Evolutionary conservation across 1,140 invertebrate genomes (phyloP), one percentile per base, ranked within the genome.

Genomic region (Zaprionus taronus): DNA sequence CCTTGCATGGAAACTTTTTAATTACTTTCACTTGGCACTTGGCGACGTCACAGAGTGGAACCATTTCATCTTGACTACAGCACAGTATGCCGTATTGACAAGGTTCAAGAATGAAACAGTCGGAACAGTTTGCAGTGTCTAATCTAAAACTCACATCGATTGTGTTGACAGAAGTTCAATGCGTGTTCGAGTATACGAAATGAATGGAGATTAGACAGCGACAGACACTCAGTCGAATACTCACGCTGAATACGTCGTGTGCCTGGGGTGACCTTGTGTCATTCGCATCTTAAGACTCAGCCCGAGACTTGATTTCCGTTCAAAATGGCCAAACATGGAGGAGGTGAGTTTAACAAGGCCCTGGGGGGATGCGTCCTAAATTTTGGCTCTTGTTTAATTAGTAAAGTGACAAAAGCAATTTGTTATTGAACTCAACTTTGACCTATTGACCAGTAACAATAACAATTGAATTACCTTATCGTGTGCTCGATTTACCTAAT

Each of bases 331-430:
- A 81, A 24, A n/a, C 41, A 56, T 31, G 15, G 20, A 41, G 24
- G 34, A 38, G 34, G n/a, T 6, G 38, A 41, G 38, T 41, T 41
- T 5, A 71, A 6, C 9, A 4, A 4, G n/a, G 12, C n/a, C 20
- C 15, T 24, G 53, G 44, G 36, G 53, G 47, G 17, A 34, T 34
- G 65, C 36, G 56, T 71, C 53, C 49, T n/a, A n/a, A n/a, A n/a
- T n/a, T n/a, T n/a, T 71, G 61, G 47, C 58, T 68, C 28, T 70
- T 17, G 71, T 79, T 87, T 85, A 83, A 77, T 83, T 73, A 86
- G 76, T 60, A 71, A 68, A 85, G 79, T 82, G 83, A 77, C 65
- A 55, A 68, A 72, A 49, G 53, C 68, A 68, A 79, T 85, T 81
- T 53, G 51, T 73, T 81, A 74, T 83, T 70, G 60, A 26, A 44